These are phyloP conservation scores for Odontamblyopus lacepedii DNA, from an alignment of 2,797 vertebrate species.

Conservation along the genomic window DNA sequence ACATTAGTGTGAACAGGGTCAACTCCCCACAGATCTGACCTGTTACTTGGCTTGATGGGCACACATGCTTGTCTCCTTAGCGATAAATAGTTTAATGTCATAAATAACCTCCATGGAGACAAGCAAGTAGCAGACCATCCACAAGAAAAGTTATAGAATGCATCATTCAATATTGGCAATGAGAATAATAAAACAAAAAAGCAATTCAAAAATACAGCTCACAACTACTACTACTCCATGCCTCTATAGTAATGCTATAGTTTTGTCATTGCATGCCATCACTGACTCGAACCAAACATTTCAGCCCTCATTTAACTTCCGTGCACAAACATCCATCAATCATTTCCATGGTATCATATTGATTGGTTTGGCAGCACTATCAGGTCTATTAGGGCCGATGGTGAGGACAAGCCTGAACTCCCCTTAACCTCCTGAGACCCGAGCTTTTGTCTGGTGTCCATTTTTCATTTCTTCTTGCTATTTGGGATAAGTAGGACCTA, in stretches of 20 bases:
- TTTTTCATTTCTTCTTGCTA: no score
- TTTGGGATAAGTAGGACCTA: no score
- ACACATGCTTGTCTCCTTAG: neutral
- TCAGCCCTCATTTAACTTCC: conserved; percentile 8
- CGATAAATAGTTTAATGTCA: neutral
- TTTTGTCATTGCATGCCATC: conserved; percentile 26
- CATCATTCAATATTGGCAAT: neutral
- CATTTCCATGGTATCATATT: conserved; percentile 52
- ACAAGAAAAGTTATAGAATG: neutral
- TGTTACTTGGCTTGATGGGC: neutral
- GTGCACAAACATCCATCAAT: conserved; percentile 34
- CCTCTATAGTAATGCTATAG: conserved; percentile 9
- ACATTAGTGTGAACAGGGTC: neutral
- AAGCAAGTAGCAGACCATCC: neutral
- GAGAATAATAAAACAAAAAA: neutral
- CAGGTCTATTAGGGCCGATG: neutral
- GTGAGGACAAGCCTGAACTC: conserved; percentile 6
- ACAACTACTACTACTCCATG: neutral
- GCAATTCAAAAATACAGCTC: neutral
- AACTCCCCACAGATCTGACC: neutral
- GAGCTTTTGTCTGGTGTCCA: no score
- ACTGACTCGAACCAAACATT: conserved; percentile 23
- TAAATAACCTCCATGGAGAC: neutral
- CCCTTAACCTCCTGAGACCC: no score
- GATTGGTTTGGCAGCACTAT: conserved; percentile 26